Evolutionary conservation across 2,888 invertebrate species (phyloP).

Genomic region (Mamestra brassicae): DNA sequence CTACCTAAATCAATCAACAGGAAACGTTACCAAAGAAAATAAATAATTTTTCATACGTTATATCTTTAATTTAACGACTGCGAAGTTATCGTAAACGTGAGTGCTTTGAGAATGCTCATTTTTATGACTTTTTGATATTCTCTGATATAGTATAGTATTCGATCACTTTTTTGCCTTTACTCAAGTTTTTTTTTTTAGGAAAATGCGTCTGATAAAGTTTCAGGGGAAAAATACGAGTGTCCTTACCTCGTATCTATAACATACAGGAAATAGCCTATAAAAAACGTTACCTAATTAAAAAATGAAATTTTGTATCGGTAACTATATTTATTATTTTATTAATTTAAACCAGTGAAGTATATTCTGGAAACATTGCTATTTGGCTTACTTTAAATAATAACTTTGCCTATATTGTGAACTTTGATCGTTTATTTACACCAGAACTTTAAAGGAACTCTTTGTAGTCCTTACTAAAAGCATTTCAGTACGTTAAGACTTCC

Average conservation of each 20-base stretch:
- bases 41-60: conserved; percentile 69
- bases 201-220: not conserved
- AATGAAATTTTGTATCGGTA: not conserved
- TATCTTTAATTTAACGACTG: conserved; percentile 69
- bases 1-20: conserved; percentile 66
- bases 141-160: conserved; percentile 19
- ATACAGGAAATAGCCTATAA: not conserved
- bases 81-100: conserved; percentile 68
- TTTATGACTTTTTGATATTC: conserved; percentile 43
- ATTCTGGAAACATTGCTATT: not conserved
- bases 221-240: not conserved
- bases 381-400: not conserved
- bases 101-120: conserved; percentile 53
- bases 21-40: conserved; percentile 70
- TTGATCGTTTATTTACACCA: conserved; percentile 18
- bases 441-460: conserved; percentile 2
- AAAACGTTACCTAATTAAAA: not conserved
- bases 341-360: not conserved
- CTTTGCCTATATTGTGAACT: conserved; percentile 39
- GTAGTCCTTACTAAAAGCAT: conserved; percentile 19
- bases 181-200: not conserved
- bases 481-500: conserved; percentile 7
- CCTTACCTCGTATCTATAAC: not conserved
- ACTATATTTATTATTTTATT: not conserved
- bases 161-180: not conserved